Conservation (phyloP, 2,888 invertebrate genomes). For the Holacanthella duospinosa region DNA sequence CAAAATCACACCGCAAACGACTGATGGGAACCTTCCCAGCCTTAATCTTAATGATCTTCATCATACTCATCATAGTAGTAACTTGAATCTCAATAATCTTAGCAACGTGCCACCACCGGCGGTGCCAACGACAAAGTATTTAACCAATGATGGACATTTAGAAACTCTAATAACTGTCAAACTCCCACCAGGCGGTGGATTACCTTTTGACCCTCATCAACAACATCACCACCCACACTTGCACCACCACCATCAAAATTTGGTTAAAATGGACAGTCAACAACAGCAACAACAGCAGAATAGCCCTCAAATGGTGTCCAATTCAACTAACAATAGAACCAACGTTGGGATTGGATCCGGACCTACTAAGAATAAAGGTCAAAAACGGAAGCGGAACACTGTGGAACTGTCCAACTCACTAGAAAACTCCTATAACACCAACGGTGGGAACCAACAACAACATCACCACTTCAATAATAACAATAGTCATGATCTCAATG, state of each 20-base stretch:
- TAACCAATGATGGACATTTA: slow-evolving; percentile 22
- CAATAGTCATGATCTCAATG: slow-evolving; percentile 22
- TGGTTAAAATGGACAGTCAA: slow-evolving; percentile 12
- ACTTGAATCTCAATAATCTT: slow-evolving; percentile 23
- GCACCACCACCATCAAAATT: slow-evolving; percentile 7
- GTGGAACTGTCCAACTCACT: background rate
- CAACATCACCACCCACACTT: slow-evolving; percentile 6
- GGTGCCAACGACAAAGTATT: slow-evolving; percentile 17
- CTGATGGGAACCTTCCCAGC: slow-evolving; percentile 36
- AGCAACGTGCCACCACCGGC: slow-evolving; percentile 20
- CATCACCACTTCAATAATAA: slow-evolving; percentile 10
- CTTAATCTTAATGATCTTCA: slow-evolving; percentile 31
- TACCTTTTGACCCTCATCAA: slow-evolving; percentile 6
- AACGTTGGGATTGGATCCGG: background rate
- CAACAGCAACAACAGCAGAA: slow-evolving; percentile 17
- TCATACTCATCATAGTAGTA: slow-evolving; percentile 17
- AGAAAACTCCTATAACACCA: background rate
- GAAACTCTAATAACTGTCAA: slow-evolving; percentile 34
- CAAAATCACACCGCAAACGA: slow-evolving; percentile 25
- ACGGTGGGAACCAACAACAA: slow-evolving; percentile 3
- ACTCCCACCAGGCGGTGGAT: slow-evolving; percentile 14
- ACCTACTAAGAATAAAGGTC: slow-evolving; percentile 16
- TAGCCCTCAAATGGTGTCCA: slow-evolving; percentile 25
- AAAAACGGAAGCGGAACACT: slow-evolving; percentile 29
- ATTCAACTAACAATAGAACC: background rate